Evolutionary conservation across 1,140 invertebrate species (phyloP), one percentile per base, ranked within the genome.

Genomic region (Zaprionus tsacasi): DNA sequence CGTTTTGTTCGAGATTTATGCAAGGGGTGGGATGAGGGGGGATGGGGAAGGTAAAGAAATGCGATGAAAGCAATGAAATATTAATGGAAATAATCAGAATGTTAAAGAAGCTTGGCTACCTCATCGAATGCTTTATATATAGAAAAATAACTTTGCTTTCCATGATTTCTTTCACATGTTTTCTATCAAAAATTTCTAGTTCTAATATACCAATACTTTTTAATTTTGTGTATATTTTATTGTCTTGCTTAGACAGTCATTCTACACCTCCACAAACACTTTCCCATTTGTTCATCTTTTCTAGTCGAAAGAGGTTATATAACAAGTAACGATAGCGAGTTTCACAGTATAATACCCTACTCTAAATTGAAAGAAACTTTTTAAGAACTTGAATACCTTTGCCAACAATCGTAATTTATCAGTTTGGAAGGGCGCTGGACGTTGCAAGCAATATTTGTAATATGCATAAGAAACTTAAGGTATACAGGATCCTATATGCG

Each of bases 1-100:
- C 45, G 45, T 50, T 50, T 50, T 50, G 45, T 50, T 25, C 17
- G 17, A 12, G 45, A 50, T 50, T 50, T 50, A 50, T 50, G 45
- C 45, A 50, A 8, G 10, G 17, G 21, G 1, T 15, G 10, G 17
- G 21, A 1, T 15, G n/a, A 7, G n/a, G n/a, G 8, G 45, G 17
- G 8, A 1, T 0, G 45, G 15, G 15, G 3, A 1, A 25, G 10
- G 21, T 50, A 6, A 21, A 12, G 45, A 1, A 50, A 50, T 12
- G 10, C 7, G 45, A 25, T 50, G 45, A 50, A 45, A 25, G 17
- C 45, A 25, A 50, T 50, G 17, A 50, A 50, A 50, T 21, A 50
- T 50, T 50, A 50, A 50, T 25, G 45, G 1, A 21, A 50, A n/a
- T 50, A 50, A 50, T 50, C 45, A 50, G 10, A 50, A 50, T 50